Conservation (phyloP, 2,113 vertebrate genomes). For the Ariopsis seemanni region DNA sequence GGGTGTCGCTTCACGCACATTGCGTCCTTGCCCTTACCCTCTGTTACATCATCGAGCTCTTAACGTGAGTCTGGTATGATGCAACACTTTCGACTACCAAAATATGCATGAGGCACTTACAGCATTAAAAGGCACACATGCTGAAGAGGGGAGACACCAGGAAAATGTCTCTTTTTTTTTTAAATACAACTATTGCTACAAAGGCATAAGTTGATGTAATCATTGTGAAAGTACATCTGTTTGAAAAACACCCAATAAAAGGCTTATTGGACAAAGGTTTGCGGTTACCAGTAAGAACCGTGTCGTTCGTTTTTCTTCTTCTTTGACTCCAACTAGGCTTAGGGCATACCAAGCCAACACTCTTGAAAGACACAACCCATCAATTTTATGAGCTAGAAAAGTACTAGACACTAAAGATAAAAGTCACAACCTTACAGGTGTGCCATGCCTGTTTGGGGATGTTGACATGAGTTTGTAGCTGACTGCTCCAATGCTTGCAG, state of each 20-base stretch:
- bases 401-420: not conserved
- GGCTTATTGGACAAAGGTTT: not conserved
- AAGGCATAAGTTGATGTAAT: constrained; percentile 4
- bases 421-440: not conserved
- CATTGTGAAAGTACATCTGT: not conserved
- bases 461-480: not conserved
- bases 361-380: not conserved
- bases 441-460: not conserved
- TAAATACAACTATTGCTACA: constrained; percentile 9
- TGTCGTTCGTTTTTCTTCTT: not conserved
- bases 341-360: not conserved
- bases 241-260: not conserved
- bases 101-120: constrained; percentile 35
- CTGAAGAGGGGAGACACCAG: not conserved
- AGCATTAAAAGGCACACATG: constrained; percentile 15
- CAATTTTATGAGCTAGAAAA: not conserved
- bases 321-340: not conserved
- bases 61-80: constrained; percentile 61
- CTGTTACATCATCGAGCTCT: constrained; percentile 72
- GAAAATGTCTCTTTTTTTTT: not conserved
- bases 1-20: constrained; percentile 24
- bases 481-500: not conserved
- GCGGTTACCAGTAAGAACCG: not conserved
- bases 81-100: constrained; percentile 55
- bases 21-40: constrained; percentile 65